Conservation (phyloP, 1,140 invertebrate genomes). For the Sminthurides bifidus region DNA sequence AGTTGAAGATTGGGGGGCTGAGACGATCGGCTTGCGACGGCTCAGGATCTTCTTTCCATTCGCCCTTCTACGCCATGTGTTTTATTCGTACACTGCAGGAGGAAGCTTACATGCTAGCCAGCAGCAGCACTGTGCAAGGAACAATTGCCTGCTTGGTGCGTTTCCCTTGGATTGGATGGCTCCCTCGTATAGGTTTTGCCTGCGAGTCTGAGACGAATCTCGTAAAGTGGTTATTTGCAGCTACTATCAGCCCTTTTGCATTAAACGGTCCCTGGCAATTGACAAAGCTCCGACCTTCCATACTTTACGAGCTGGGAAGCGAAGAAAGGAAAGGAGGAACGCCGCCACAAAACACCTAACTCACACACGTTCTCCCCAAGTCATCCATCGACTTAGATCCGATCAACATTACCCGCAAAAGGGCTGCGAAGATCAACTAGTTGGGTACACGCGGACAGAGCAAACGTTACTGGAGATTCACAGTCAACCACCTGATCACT, state of each 20-base stretch:
- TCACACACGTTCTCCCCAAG: no score
- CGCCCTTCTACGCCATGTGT: not conserved
- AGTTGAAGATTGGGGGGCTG: slow-evolving; percentile 9
- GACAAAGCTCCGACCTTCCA: slow-evolving; percentile 22
- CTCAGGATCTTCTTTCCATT: slow-evolving; percentile 12
- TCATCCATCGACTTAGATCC: no score
- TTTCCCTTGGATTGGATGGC: slow-evolving; percentile 17
- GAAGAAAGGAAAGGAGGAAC: no score
- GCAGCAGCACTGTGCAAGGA: not conserved
- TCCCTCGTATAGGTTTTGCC: slow-evolving; percentile 24
- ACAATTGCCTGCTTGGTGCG: not conserved
- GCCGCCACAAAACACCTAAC: no score
- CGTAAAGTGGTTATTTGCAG: slow-evolving; percentile 32
- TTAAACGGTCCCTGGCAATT: slow-evolving; percentile 29
- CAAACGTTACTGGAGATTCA: not conserved
- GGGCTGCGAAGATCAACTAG: no score
- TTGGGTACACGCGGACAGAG: no score
- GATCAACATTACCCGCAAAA: no score
- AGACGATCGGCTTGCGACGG: slow-evolving; percentile 16
- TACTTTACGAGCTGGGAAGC: slow-evolving; percentile 12
- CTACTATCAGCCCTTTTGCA: slow-evolving; percentile 30
- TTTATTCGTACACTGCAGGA: slow-evolving; percentile 1
- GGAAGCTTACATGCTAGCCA: not conserved
- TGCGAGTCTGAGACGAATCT: slow-evolving; percentile 22
- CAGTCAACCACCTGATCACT: no score